These are phyloP conservation scores for Galago senegalensis DNA, from an alignment of 2,797 vertebrate species.

Conservation along the genomic window DNA sequence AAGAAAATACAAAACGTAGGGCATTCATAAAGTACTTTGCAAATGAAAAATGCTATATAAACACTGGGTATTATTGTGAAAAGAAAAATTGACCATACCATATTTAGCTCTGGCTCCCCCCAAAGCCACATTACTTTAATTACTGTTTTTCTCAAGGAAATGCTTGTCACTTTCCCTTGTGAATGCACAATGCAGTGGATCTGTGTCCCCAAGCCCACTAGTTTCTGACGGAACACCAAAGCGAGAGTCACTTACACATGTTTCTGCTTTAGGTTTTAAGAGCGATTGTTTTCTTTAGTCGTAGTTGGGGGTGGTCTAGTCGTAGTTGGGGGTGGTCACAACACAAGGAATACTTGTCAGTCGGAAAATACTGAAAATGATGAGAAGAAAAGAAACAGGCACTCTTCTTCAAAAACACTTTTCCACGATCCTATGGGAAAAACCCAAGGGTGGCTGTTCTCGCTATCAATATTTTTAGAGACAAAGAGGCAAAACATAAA, in stretches of 20 bases:
- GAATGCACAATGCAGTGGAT: not conserved
- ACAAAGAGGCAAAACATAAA: constrained; percentile 1
- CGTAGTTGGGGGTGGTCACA: not conserved
- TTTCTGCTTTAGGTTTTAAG: constrained; percentile 38
- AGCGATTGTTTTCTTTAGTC: constrained; percentile 30
- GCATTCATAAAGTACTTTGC: constrained; percentile 23
- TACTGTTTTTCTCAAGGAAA: not conserved
- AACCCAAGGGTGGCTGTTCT: constrained; percentile 50
- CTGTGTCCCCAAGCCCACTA: not conserved
- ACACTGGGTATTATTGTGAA: not conserved
- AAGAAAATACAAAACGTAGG: not conserved
- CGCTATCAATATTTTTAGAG: constrained; percentile 54
- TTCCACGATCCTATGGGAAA: not conserved
- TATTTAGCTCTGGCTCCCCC: constrained; percentile 15
- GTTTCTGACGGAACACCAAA: not conserved
- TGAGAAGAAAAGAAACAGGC: constrained; percentile 31
- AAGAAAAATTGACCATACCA: constrained; percentile 15
- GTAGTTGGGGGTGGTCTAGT: not conserved
- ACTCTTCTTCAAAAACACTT: constrained; percentile 65
- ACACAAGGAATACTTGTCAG: constrained; percentile 37
- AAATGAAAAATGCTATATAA: constrained; percentile 27
- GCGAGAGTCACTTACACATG: not conserved
- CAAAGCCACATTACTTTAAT: constrained; percentile 22
- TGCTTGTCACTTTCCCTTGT: not conserved
- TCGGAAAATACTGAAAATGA: constrained; percentile 75